Evolutionary conservation across 2,888 invertebrate genomes (phyloP), one percentile per base, ranked within the genome.

Genomic region (Yponomeuta plumbellus): DNA sequence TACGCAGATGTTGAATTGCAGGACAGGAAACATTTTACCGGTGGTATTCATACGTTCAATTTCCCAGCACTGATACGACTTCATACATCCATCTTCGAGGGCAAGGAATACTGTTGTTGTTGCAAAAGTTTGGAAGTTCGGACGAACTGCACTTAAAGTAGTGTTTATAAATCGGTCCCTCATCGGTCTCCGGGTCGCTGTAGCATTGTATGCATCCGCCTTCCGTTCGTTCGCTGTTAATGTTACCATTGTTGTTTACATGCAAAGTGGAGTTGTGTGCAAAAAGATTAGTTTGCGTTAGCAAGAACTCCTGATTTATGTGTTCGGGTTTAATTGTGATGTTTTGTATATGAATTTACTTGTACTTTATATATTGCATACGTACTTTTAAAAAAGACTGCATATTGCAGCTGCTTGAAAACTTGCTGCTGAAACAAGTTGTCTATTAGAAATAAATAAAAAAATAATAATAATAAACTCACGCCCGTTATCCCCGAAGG

Each of bases 161-260:
- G 44, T 52, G 17, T 52, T 52, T 52, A 52, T 52, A 52, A 52
- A 52, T 52, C 44, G 44, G 44, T 52, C 44, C 44, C 44, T 52
- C 17, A 52, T 13, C 17, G 44, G 44, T 52, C 44, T 52, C 13
- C 34, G 17, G 44, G 4, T 52, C 44, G 17, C 44, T 52, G 44
- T 52, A 52, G 44, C 17, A 17, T 52, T 52, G 44, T 52, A 52
- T 52, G 44, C 44, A 52, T 52, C 44, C 44, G 44, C 44, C 17
- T 52, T 52, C 44, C 17, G 44, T 17, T 17, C 44, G 17, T 17
- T 52, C 44, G 17, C 44, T 52, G 44, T 52, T 52, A 52, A 52
- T 52, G 44, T 52, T 52, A 4, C 44, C 17, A 52, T 52, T 52
- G 44, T 52, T 52, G 44, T 52, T 52, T 52, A 52, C 44, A 52